phyloP scores from a whole-genome alignment of 2,888 invertebrate species.

The Acleris sparsana region DNA sequence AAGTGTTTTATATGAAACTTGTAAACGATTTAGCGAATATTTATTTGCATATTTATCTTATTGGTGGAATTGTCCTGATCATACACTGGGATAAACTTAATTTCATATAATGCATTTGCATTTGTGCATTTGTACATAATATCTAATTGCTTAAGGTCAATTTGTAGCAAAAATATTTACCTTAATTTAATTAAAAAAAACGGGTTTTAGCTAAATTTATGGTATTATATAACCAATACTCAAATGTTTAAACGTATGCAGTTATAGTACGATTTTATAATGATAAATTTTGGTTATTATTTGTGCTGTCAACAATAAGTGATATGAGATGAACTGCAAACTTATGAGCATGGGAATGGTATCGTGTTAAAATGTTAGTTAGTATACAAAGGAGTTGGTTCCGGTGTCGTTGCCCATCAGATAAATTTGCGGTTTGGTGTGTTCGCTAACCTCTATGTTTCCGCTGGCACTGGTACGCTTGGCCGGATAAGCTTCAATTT shows the following conservation, averaged over 20 bases:
- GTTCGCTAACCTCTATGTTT: too few species aligned
- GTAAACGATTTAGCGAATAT: conserved; percentile 14
- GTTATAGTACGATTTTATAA: conserved; percentile 23
- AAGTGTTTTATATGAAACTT: conserved; percentile 26
- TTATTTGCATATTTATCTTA: conserved; percentile 16
- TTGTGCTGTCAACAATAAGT: conserved; percentile 37
- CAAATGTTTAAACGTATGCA: conserved; percentile 26
- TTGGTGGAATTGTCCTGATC: conserved; percentile 4
- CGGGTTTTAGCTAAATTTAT: conserved; percentile 34
- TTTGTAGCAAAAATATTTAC: conserved; percentile 33
- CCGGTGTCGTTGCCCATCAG: not conserved
- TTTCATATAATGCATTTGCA: too few species aligned
- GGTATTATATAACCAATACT: conserved; percentile 30
- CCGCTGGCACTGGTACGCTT: too few species aligned
- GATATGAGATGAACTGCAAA: not conserved
- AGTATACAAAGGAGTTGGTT: not conserved
- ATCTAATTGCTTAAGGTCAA: conserved; percentile 34
- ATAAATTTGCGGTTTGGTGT: too few species aligned
- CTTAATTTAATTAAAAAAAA: conserved; percentile 26
- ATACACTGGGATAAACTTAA: conserved; percentile 3
- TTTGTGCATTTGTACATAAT: conserved; percentile 25
- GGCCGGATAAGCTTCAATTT: too few species aligned
- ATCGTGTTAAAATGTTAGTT: not conserved
- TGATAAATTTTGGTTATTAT: conserved; percentile 21
- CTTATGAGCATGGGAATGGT: not conserved